These are phyloP conservation scores for Rachycentron canadum DNA, from an alignment of 2,797 vertebrate species.

Conservation along the genomic window DNA sequence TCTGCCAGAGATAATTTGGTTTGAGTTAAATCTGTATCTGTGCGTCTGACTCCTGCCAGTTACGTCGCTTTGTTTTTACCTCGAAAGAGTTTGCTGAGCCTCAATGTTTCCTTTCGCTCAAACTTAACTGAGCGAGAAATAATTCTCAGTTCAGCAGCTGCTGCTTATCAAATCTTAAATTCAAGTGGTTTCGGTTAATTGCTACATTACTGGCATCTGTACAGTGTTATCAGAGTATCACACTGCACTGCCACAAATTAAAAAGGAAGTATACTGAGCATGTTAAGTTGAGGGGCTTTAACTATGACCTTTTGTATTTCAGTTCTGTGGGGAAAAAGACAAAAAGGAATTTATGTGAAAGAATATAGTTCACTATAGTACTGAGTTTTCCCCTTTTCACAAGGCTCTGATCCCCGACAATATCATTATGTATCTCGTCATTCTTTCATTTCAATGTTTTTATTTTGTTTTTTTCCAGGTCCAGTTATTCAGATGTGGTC, in stretches of 20 bases:
- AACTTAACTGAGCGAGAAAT: conserved; percentile 1
- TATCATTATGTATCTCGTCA: no score
- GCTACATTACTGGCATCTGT: conserved; percentile 13
- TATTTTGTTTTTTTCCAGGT: no score
- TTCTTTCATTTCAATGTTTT: no score
- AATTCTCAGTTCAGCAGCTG: conserved; percentile 4
- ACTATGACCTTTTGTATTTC: background rate
- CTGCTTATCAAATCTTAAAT: conserved; percentile 20
- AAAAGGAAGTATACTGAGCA: background rate
- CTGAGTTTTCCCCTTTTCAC: no score
- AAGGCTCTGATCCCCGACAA: no score
- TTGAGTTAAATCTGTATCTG: conserved; percentile 30
- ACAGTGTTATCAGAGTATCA: background rate
- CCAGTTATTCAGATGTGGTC: no score
- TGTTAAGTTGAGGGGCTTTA: background rate
- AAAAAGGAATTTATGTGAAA: no score
- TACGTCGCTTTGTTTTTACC: conserved; percentile 6
- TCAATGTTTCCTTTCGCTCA: conserved; percentile 13
- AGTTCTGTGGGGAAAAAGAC: no score
- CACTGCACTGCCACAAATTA: background rate
- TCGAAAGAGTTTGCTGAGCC: conserved; percentile 20
- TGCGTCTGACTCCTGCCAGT: no score
- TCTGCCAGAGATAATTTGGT: conserved; percentile 35
- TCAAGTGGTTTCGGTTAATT: conserved; percentile 24
- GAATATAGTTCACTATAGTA: no score